A percentile compares a stretch with the other conserved stretches of the same genome.
These are phyloP conservation scores for Lethrus apterus DNA, from an alignment of 1,140 invertebrate species.

Conservation along the genomic window DNA sequence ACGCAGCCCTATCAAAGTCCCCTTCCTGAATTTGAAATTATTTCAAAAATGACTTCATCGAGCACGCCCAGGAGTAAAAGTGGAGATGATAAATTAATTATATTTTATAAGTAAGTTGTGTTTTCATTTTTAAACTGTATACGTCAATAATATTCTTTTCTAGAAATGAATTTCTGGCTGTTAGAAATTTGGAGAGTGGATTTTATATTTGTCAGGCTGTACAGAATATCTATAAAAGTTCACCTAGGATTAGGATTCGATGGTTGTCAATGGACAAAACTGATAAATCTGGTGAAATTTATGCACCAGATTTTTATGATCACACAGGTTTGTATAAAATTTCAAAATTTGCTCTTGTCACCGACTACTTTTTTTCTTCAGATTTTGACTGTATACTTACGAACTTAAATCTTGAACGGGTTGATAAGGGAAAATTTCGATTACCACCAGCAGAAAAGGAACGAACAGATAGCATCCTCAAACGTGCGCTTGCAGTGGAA, in stretches of 20 bases:
- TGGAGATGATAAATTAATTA: constrained; percentile 74
- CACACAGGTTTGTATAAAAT: constrained; percentile 62
- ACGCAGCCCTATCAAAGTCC: constrained; percentile 73
- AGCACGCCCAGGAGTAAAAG: constrained; percentile 54
- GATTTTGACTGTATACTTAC: constrained; percentile 86
- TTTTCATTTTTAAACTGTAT: neutral
- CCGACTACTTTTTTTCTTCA: constrained; percentile 43
- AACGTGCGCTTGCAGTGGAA: constrained; percentile 76
- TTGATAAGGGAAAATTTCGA: constrained; percentile 62
- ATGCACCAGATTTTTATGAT: constrained; percentile 86
- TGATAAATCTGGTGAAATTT: constrained; percentile 61
- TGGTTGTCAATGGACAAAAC: constrained; percentile 75
- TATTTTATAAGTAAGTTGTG: constrained; percentile 68
- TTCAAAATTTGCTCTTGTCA: too few relatives aligned
- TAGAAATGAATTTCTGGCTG: constrained; percentile 83
- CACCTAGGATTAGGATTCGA: constrained; percentile 75
- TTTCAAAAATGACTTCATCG: constrained; percentile 59
- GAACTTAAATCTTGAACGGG: constrained; percentile 68
- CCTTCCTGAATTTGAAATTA: constrained; percentile 64
- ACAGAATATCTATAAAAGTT: constrained; percentile 83
- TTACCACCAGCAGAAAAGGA: constrained; percentile 64
- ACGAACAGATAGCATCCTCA: constrained; percentile 75
- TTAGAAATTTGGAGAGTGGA: constrained; percentile 77
- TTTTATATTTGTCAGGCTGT: constrained; percentile 87
- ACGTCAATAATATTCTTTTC: constrained; percentile 29